Conservation (phyloP, 1,140 invertebrate genomes). For the Bombus difficillimus region DNA sequence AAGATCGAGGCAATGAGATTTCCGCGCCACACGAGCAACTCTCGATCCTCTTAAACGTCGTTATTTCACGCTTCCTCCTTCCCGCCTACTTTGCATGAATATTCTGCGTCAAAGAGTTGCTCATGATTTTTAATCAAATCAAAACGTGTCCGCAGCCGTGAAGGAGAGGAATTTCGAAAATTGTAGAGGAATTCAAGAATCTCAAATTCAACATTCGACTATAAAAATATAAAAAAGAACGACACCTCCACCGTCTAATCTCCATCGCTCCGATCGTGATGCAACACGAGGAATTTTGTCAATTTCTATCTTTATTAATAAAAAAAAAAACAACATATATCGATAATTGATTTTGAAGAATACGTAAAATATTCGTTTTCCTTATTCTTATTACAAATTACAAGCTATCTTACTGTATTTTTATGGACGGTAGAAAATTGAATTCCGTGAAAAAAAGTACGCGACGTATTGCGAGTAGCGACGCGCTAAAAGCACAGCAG, state of each 20-base stretch:
- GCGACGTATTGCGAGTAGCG: not conserved
- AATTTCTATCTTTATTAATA: not conserved
- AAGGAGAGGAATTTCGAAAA: not conserved
- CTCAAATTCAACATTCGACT: not conserved
- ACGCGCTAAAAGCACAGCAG: not conserved
- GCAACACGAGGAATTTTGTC: not conserved
- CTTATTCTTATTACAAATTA: not conserved
- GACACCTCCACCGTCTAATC: not conserved
- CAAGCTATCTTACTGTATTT: not conserved
- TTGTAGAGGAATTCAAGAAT: not conserved
- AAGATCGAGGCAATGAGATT: constrained; percentile 47
- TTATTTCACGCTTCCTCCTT: not conserved
- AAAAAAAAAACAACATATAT: not conserved
- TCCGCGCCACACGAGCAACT: not conserved
- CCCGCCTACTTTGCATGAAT: not conserved
- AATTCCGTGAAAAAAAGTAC: not conserved
- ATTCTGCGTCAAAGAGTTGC: not conserved
- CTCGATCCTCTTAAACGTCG: constrained; percentile 41
- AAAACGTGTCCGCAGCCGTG: no score
- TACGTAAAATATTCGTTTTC: not conserved
- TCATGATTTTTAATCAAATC: constrained; percentile 11
- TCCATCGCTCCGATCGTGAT: not conserved
- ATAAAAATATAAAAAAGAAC: not conserved
- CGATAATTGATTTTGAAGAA: not conserved
- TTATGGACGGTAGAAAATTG: not conserved